Base-by-base conservation (phyloP, 2,888 invertebrate genomes). In the Panopea generosa region DNA sequence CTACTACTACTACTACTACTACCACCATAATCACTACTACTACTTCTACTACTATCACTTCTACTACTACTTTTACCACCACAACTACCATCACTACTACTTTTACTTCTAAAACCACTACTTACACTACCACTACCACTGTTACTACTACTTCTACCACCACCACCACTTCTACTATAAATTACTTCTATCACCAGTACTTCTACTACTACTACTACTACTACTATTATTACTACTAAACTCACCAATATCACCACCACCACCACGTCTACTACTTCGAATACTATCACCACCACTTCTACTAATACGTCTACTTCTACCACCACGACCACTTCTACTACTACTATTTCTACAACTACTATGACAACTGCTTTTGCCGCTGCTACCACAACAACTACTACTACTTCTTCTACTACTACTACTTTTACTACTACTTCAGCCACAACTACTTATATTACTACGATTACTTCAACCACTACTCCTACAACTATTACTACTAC, bases 191-290 rank as follows among this genome's bases (percentile, higher is more conserved):
- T 20, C 16, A 47, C 47, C 16, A 47, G 3, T 4, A 47, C 47
- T 47, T 9, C 47, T 47, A 47, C 47, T 47, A 47, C 47, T 47
- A 47, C 47, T 47, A 47, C 47, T 47, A 47, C 47, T 47, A 47
- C 47, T 47, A 47, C 47, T 47, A 47, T 16, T 47, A 47, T 16
- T 47, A 18, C 47, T 47, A 47, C 20, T 47, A n/a, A n/a, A n/a
- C n/a, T n/a, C n/a, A 47, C 47, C 16, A 47, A 6, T 47, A 47
- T 16, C 16, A 47, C 47, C 16, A 20, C 7, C 16, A 47, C 47
- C 16, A 47, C 7, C 16, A 18, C 20, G 4, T 9, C 47, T 47
- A 47, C 47, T 33, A 33, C 33, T 33, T 7, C 4, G 4, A 7
- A 4, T 33, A 33, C 33, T 33, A 33, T 11, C 11, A 6, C 16